These are phyloP conservation scores for Nyctibius grandis DNA, from an alignment of 2,797 vertebrate genomes.

Conservation along the genomic window DNA sequence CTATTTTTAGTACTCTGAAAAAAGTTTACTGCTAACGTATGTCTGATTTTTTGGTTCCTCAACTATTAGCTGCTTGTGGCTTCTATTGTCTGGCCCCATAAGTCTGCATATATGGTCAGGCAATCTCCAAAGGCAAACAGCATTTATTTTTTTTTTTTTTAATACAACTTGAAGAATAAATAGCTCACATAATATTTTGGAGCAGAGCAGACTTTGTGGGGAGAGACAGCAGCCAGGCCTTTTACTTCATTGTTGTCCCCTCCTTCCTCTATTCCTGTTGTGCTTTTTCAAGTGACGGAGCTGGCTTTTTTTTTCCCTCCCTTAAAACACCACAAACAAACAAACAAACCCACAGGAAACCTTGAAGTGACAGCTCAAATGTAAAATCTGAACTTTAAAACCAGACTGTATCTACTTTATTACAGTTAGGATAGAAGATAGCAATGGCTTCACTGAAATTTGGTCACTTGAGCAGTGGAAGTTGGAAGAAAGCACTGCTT, in stretches of 20 bases:
- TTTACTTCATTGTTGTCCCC: neutral
- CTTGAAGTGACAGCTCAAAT: neutral
- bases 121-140: neutral
- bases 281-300: slow-evolving; percentile 13
- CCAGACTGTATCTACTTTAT: neutral
- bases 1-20: slow-evolving; percentile 7
- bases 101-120: neutral
- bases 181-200: neutral
- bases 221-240: neutral
- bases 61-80: neutral
- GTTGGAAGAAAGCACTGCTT: neutral
- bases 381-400: neutral
- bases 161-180: slow-evolving; percentile 36
- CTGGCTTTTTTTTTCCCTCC: slow-evolving; percentile 28
- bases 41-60: neutral
- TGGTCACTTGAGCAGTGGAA: neutral
- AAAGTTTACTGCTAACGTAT: neutral
- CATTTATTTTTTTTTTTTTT: neutral
- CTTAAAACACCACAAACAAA: neutral
- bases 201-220: slow-evolving; percentile 19
- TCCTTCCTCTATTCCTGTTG: neutral
- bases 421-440: neutral
- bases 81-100: neutral
- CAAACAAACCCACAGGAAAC: neutral
- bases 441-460: neutral